These are phyloP conservation scores for Stratiomys singularior DNA, from an alignment of 2,888 invertebrate species.

Conservation along the genomic window DNA sequence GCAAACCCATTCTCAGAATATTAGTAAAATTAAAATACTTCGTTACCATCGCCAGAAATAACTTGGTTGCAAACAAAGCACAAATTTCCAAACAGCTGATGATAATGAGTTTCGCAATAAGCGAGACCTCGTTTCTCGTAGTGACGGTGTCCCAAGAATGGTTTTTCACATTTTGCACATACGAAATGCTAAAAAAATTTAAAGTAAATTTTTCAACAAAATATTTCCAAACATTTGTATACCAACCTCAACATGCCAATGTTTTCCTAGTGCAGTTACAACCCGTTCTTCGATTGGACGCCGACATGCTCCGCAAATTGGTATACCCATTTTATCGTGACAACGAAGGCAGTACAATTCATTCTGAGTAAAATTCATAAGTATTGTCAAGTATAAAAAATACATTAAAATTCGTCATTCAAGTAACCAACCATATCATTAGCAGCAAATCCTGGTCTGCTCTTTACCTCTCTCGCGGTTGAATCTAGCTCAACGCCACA, in stretches of 20 bases:
- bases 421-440: conserved; percentile 78
- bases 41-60: conserved; percentile 95
- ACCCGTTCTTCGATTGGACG: conserved; percentile 99
- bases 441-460: conserved; percentile 87
- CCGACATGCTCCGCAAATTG: conserved; percentile 99
- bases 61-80: conserved; percentile 99
- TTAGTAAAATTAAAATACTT: too few relatives aligned
- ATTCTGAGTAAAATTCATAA: conserved; percentile 69
- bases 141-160: conserved; percentile 98
- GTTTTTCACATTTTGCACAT: conserved; percentile 99
- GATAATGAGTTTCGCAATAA: conserved; percentile 99
- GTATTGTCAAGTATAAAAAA: not conserved
- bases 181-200: conserved; percentile 87
- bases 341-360: conserved; percentile 97
- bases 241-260: conserved; percentile 98
- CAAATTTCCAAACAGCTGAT: conserved; percentile 97
- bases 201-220: conserved; percentile 36
- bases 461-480: conserved; percentile 95
- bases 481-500: conserved; percentile 93
- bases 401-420: not conserved
- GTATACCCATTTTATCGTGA: conserved; percentile 99
- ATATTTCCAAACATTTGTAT: conserved; percentile 24
- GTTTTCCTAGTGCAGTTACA: conserved; percentile 97
- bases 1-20: too few relatives aligned
- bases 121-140: conserved; percentile 98